Percentiles rank a stretch among this genome's conserved stretches.
Evolutionary conservation across 2,113 vertebrate species (phyloP).

Genomic region (Oxyura jamaicensis): DNA sequence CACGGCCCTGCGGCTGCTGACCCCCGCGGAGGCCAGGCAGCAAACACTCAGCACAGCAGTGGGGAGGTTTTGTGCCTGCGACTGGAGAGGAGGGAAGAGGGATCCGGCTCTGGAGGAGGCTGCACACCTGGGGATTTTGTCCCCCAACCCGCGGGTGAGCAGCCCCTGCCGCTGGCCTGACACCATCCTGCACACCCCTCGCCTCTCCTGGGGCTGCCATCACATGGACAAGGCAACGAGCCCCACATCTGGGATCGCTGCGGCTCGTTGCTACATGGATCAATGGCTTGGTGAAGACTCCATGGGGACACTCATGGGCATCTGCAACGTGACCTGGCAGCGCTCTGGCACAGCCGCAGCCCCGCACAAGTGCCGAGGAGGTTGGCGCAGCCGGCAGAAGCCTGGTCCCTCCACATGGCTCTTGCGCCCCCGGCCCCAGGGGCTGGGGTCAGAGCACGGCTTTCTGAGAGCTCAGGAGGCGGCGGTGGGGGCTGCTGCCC

Average conservation of each 20-base stretch:
- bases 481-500: background rate
- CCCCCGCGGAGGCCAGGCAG: background rate
- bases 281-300: background rate
- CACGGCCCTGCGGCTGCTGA: background rate
- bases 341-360: background rate
- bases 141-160: background rate
- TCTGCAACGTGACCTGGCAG: background rate
- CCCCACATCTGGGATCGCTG: background rate
- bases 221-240: background rate
- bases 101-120: fast-evolving
- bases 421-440: background rate
- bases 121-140: background rate
- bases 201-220: background rate
- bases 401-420: background rate
- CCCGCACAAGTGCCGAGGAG: fast-evolving
- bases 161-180: background rate
- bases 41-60: fast-evolving
- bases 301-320: background rate
- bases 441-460: background rate
- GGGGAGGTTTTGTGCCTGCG: fast-evolving
- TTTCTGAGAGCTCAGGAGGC: background rate
- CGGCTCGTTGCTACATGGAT: background rate
- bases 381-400: fast-evolving
- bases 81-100: background rate
- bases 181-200: background rate